Evolutionary conservation across 2,113 vertebrate species (phyloP).

Genomic region (Alouatta palliata): DNA sequence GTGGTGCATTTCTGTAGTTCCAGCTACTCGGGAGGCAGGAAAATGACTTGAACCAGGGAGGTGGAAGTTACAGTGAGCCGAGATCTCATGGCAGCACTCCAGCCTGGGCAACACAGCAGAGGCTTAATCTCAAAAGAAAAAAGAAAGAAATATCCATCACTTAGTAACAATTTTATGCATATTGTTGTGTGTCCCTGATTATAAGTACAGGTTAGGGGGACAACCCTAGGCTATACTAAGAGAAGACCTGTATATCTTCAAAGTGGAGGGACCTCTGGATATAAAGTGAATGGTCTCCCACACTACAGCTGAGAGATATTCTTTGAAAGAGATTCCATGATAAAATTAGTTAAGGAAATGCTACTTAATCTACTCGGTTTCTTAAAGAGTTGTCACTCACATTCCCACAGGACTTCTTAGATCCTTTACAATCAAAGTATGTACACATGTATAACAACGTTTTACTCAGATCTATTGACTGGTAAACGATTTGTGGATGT

Average conservation of each 20-base stretch:
- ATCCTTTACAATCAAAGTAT: not conserved
- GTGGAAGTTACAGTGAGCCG: too few species aligned
- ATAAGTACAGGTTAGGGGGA: not conserved
- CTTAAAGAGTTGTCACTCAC: not conserved
- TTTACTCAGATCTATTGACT: not conserved
- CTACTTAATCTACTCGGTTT: not conserved
- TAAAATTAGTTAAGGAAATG: not conserved
- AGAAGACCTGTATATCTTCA: not conserved
- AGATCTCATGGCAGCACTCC: too few species aligned
- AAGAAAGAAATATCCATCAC: not conserved
- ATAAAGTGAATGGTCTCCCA: not conserved
- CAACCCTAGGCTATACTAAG: not conserved
- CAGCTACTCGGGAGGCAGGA: too few species aligned
- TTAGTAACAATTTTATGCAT: not conserved
- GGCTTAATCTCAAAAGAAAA: too few species aligned
- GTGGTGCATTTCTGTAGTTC: too few species aligned
- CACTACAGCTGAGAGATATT: not conserved
- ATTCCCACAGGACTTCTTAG: not conserved
- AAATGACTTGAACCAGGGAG: too few species aligned
- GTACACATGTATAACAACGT: not conserved
- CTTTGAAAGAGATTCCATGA: not conserved
- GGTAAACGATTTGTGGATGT: not conserved
- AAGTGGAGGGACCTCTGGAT: not conserved
- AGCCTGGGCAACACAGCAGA: too few species aligned
- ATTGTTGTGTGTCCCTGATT: not conserved